Percentiles rank a stretch among this genome's conserved stretches.
Evolutionary conservation across 2,888 invertebrate species (phyloP).

Genomic region (Drosophila mulleri): DNA sequence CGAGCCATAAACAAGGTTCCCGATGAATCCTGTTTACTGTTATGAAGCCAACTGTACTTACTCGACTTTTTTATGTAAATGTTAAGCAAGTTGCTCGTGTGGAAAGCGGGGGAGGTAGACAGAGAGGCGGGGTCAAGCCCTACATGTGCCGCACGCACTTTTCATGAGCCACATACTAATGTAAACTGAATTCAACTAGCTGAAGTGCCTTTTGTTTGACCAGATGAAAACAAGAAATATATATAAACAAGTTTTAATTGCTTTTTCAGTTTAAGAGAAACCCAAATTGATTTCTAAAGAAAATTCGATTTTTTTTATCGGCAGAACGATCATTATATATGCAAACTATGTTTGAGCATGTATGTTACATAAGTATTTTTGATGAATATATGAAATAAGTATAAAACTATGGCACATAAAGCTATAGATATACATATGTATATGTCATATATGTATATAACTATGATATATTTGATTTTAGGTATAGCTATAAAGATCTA

Average conservation of each 20-base stretch:
- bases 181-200: constrained; percentile 31
- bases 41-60: constrained; percentile 17
- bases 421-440: no score
- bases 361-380: no score
- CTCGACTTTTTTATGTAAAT: constrained; percentile 51
- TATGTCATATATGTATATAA: no score
- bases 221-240: not conserved
- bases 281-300: not conserved
- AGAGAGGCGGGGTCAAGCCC: constrained; percentile 12
- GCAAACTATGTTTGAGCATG: no score
- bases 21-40: constrained; percentile 52
- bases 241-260: not conserved
- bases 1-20: constrained; percentile 41
- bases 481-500: no score
- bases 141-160: constrained; percentile 28
- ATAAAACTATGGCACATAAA: no score
- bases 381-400: no score
- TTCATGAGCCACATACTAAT: constrained; percentile 13
- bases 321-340: not conserved
- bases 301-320: not conserved
- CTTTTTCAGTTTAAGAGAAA: not conserved
- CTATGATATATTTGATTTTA: no score
- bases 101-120: no score
- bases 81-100: not conserved
- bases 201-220: constrained; percentile 8